A percentile compares a stretch with the other conserved stretches of the same genome.
phyloP scores from a whole-genome alignment of 1,140 invertebrate species.

The Drepana arcuata region DNA sequence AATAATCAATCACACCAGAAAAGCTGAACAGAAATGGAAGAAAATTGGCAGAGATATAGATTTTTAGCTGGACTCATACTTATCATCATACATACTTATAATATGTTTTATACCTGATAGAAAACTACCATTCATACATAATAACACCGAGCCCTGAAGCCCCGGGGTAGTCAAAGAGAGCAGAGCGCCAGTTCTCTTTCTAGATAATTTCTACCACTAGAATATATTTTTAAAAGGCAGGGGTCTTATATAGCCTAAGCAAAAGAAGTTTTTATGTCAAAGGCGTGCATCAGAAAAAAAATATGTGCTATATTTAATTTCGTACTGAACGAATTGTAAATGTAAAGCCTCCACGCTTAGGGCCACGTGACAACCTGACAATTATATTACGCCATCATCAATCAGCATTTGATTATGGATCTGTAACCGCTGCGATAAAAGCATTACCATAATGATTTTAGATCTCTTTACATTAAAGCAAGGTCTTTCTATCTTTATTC shows the following conservation, averaged over 20 bases:
- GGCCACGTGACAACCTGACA: conserved; percentile 46
- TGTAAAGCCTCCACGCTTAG: conserved; percentile 31
- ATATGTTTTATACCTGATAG: too few species aligned
- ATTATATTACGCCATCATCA: conserved; percentile 47
- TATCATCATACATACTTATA: too few species aligned
- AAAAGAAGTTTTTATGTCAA: background rate
- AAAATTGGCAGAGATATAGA: too few species aligned
- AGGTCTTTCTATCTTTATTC: too few species aligned
- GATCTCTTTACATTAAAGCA: too few species aligned
- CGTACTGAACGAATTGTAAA: too few species aligned
- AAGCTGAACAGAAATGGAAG: too few species aligned
- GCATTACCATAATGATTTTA: conserved; percentile 44
- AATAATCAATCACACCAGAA: too few species aligned
- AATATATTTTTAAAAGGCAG: background rate
- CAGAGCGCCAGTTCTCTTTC: background rate
- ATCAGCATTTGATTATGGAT: conserved; percentile 63
- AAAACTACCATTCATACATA: too few species aligned
- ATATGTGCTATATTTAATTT: conserved; percentile 52
- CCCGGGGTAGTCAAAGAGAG: background rate
- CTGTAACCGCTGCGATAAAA: conserved; percentile 39
- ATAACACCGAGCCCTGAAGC: too few species aligned
- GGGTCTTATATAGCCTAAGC: too few species aligned
- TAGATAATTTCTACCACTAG: background rate
- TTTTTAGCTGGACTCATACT: too few species aligned
- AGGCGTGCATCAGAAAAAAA: conserved; percentile 43